Base-by-base conservation (phyloP, 2,113 vertebrate genomes). In the Australoheros scitulus region DNA sequence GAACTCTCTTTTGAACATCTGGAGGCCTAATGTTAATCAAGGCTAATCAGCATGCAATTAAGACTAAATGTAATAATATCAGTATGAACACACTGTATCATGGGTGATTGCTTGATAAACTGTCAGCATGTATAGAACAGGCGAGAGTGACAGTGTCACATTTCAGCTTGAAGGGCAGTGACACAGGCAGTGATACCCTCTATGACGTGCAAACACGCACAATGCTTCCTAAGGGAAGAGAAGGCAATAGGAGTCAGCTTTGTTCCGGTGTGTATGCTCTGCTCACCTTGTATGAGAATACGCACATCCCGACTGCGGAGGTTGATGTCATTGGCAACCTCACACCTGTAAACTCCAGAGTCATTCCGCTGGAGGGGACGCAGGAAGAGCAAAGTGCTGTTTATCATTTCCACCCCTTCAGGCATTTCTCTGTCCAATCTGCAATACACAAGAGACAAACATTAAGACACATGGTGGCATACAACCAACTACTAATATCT, bases 351-450 rank as follows among this genome's bases (percentile, higher is more conserved):
- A 91, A 97, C 97, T 29, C 98, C 98, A 58, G 96, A 97, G 93
- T 99, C 97, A 89, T 99, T 99, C 72, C 96, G 96, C 83, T 96
- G 97, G 92, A 99, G 91, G 5, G 98, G 97, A 75, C 95, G 95
- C 84, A 94, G 96, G 95, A 99, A 99, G 88, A 97, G 96, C 93
- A 99, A 94, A 75, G 97, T 97, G 93, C 96, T 97, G 92, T 99
- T 99, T 81, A 97, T 91, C 90, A 97, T 89, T 80, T 97, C 91
- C 89, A 98, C 94, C 11, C 97, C 98, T 55, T 97, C 96, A 79
- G 97, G 98, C 97, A 98, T 98, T 7, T 97, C 96, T 47, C 96
- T 95, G 92, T 98, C 98, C 95, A 97, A 93, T 85, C 98, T 99
- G 91, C 60, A 94, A 90, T 2, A n/a, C 65, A 85, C 60, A 82